A percentile compares a stretch with the other conserved stretches of the same genome.
Evolutionary conservation across 2,113 vertebrate genomes (phyloP).

Genomic region (Ia io): DNA sequence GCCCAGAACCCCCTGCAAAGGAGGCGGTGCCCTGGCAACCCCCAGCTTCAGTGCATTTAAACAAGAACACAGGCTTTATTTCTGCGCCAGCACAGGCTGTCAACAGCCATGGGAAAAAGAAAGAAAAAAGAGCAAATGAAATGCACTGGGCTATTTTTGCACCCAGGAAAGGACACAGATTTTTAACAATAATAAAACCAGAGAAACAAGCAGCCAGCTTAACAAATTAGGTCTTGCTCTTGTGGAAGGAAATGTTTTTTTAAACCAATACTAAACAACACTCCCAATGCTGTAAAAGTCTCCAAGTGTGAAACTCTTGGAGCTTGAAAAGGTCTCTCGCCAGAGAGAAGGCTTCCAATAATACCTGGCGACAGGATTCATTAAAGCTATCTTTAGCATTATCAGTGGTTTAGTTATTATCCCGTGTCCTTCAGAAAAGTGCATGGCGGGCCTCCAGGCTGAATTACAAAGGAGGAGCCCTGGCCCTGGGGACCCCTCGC

Average conservation of each 20-base stretch:
- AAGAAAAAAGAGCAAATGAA: not conserved
- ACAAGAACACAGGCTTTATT: conserved; percentile 28
- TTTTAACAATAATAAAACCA: conserved; percentile 46
- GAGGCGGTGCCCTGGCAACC: not conserved
- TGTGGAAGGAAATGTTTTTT: conserved; percentile 62
- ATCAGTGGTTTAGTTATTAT: conserved; percentile 63
- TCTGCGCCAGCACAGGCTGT: conserved; percentile 25
- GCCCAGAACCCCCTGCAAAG: not conserved
- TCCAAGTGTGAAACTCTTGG: conserved; percentile 65
- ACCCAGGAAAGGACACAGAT: conserved; percentile 43
- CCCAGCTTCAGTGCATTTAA: not conserved
- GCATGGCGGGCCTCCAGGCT: not conserved
- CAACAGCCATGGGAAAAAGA: not conserved
- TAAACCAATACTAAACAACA: conserved; percentile 42
- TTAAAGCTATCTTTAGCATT: conserved; percentile 74
- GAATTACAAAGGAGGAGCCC: not conserved
- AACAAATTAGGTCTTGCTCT: conserved; percentile 65
- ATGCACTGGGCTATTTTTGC: conserved; percentile 38
- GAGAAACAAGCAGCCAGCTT: conserved; percentile 62
- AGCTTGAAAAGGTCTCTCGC: conserved; percentile 70
- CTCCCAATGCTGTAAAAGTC: conserved; percentile 46
- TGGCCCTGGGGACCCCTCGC: not conserved
- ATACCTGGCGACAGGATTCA: conserved; percentile 56
- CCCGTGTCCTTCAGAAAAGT: conserved; percentile 62
- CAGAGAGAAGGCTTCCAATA: conserved; percentile 54